A percentile compares a stretch with the other conserved stretches of the same genome.
phyloP scores from a whole-genome alignment of 1,140 invertebrate genomes.

The Aphaenogaster floridana region DNA sequence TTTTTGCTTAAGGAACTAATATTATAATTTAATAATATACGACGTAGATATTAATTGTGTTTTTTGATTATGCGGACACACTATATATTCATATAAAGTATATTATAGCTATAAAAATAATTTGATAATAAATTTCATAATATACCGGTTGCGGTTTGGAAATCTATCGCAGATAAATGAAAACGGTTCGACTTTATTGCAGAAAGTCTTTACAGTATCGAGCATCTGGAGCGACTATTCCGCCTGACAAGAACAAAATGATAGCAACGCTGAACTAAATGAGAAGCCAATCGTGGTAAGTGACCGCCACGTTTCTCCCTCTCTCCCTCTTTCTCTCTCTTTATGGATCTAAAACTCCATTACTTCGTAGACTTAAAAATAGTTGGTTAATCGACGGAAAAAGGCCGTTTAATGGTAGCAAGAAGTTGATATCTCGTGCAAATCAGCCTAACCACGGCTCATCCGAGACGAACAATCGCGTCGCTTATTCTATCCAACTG shows the following conservation, averaged over 20 bases:
- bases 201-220: neutral
- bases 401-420: neutral
- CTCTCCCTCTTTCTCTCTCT: neutral
- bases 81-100: neutral
- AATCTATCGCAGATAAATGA: neutral
- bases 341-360: neutral
- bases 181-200: neutral
- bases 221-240: slow-evolving; percentile 3
- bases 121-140: neutral
- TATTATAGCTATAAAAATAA: neutral
- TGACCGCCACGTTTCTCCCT: neutral
- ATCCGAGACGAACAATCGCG: slow-evolving; percentile 64
- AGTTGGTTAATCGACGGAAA: slow-evolving; percentile 23
- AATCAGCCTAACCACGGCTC: slow-evolving; percentile 37
- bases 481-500: slow-evolving; percentile 71
- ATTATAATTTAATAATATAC: neutral
- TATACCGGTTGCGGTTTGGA: too few species aligned
- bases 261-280: slow-evolving; percentile 18
- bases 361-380: slow-evolving; percentile 24
- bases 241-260: slow-evolving; percentile 5
- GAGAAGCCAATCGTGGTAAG: slow-evolving; percentile 33
- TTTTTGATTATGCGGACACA: neutral
- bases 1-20: neutral
- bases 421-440: slow-evolving; percentile 1
- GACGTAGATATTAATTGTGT: neutral